Conservation (phyloP, 2,113 vertebrate genomes). For the Pholis gunnellus region DNA sequence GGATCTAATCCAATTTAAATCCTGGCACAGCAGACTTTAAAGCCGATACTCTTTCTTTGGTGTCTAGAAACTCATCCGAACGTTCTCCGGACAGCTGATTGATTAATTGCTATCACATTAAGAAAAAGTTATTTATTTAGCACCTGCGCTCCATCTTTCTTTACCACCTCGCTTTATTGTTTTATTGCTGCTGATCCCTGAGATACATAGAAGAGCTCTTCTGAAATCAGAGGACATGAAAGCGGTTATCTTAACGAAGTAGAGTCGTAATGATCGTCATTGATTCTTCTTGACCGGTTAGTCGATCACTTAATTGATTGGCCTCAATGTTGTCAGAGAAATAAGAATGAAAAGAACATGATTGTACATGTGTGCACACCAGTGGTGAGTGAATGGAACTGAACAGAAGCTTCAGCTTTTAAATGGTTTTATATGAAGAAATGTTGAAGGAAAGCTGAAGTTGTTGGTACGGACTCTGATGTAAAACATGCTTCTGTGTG, state of each 20-base stretch:
- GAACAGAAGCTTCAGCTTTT: not conserved
- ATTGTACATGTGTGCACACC: not conserved
- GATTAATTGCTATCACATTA: too few species aligned
- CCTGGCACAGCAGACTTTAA: not conserved
- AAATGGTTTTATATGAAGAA: not conserved
- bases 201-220: not conserved
- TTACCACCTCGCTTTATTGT: not conserved
- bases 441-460: not conserved
- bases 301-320: too few species aligned
- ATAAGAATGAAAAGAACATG: not conserved
- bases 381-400: not conserved
- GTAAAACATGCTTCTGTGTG: not conserved
- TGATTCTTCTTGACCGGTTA: too few species aligned
- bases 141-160: too few species aligned
- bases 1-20: conserved; percentile 27
- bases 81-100: too few species aligned
- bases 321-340: too few species aligned
- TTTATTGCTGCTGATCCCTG: not conserved
- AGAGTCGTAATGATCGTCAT: not conserved
- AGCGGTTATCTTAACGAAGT: not conserved
- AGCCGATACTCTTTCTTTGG: not conserved
- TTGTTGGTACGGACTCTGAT: not conserved
- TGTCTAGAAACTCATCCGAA: not conserved
- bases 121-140: too few species aligned
- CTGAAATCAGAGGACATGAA: not conserved